A percentile compares a stretch with the other conserved stretches of the same genome.
phyloP scores from a whole-genome alignment of 2,797 vertebrate species.

The Gorsachius magnificus region DNA sequence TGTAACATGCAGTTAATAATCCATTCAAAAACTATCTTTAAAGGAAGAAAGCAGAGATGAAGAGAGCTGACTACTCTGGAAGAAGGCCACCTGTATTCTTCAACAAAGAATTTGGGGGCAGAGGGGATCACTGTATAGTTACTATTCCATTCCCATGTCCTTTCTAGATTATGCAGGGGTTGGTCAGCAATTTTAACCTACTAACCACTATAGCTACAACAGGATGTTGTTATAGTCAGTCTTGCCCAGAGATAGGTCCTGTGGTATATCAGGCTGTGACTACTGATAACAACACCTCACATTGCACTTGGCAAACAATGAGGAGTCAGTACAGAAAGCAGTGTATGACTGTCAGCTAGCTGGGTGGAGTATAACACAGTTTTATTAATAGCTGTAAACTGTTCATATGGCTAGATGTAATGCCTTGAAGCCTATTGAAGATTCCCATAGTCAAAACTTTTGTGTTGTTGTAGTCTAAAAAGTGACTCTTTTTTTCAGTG shows the following conservation, averaged over 20 bases:
- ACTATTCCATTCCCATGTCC: neutral
- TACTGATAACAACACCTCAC: neutral
- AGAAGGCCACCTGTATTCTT: neutral
- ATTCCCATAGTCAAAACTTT: neutral
- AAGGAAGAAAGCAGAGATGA: neutral
- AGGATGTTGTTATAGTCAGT: neutral
- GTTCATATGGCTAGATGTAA: neutral
- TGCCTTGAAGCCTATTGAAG: neutral
- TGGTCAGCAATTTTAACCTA: neutral
- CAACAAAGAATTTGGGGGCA: neutral
- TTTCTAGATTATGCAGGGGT: constrained; percentile 11
- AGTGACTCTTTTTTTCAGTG: neutral
- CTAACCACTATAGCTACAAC: neutral
- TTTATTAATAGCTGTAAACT: neutral
- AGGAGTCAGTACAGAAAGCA: neutral
- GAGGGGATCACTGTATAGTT: neutral
- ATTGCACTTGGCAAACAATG: neutral
- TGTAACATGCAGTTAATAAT: neutral
- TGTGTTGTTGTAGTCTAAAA: neutral
- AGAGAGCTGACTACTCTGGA: neutral
- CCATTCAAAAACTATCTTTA: neutral
- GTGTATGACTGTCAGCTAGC: neutral
- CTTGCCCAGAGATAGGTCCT: neutral
- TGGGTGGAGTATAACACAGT: neutral
- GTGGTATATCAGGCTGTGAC: neutral